Evolutionary conservation across 1,140 invertebrate genomes (phyloP).

Genomic region (Phenacoccus solenopsis): DNA sequence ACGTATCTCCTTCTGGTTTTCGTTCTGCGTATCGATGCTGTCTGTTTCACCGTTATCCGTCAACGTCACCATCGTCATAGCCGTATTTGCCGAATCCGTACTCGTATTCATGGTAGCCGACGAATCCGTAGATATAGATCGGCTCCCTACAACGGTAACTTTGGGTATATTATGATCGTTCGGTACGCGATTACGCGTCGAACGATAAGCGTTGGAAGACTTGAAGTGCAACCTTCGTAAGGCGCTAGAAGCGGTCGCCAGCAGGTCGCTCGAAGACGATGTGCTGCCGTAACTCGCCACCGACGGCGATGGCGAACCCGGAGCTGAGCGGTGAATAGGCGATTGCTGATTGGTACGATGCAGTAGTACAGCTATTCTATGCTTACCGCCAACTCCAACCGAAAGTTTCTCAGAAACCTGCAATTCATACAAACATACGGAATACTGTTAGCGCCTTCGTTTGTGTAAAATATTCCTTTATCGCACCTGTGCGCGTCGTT

Average conservation of each 20-base stretch:
- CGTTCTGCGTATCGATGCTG: slow-evolving; percentile 54
- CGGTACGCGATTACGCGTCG: slow-evolving; percentile 6
- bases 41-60: slow-evolving; percentile 57
- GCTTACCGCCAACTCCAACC: slow-evolving; percentile 25
- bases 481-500: no score
- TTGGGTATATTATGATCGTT: slow-evolving; percentile 37
- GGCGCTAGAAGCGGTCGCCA: slow-evolving; percentile 50
- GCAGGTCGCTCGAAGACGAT: slow-evolving; percentile 35
- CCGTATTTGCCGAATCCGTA: slow-evolving; percentile 67
- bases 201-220: slow-evolving; percentile 37
- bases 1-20: slow-evolving; percentile 23
- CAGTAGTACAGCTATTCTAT: slow-evolving; percentile 27
- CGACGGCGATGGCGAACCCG: slow-evolving; percentile 27
- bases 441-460: no score
- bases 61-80: slow-evolving; percentile 60
- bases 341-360: slow-evolving; percentile 30
- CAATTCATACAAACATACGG: no score
- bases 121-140: slow-evolving; percentile 49
- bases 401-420: neutral
- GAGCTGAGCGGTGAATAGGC: slow-evolving; percentile 29
- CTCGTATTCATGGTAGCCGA: slow-evolving; percentile 62
- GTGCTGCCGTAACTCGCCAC: slow-evolving; percentile 25
- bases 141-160: slow-evolving; percentile 63
- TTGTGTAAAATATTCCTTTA: no score
- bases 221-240: slow-evolving; percentile 52